A percentile compares a stretch with the other conserved stretches of the same genome.
Conservation (phyloP, 2,888 invertebrate species). For the Quadriops clusia region DNA sequence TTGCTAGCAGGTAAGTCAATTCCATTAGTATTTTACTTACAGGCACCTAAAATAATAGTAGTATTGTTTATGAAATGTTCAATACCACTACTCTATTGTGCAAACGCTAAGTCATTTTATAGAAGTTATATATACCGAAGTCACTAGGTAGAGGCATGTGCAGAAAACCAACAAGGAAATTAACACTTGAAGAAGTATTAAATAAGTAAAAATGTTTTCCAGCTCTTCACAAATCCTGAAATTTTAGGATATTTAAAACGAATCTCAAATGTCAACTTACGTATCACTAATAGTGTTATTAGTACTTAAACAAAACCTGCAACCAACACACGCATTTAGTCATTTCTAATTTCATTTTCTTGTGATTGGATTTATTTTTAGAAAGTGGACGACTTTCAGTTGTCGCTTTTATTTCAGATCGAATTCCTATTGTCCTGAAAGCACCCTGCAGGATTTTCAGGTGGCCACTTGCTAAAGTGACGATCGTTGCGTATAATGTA, state of each 20-base stretch:
- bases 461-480: conserved; percentile 21
- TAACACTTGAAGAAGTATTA: conserved; percentile 21
- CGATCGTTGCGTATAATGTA: conserved; percentile 20
- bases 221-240: conserved; percentile 19
- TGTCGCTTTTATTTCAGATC: too few relatives aligned
- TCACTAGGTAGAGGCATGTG: conserved; percentile 22
- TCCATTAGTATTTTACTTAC: conserved; percentile 10
- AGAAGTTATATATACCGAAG: conserved; percentile 16
- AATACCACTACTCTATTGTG: too few relatives aligned
- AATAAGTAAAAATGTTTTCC: conserved; percentile 20
- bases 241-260: conserved; percentile 2
- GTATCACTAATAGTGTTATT: too few relatives aligned
- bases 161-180: conserved; percentile 22
- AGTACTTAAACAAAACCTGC: conserved; percentile 21
- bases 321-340: conserved; percentile 19
- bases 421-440: conserved; percentile 21
- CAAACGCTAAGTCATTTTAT: too few relatives aligned
- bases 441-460: conserved; percentile 21
- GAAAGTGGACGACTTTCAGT: background rate
- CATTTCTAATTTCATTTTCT: conserved; percentile 21
- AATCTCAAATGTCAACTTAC: too few relatives aligned
- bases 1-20: conserved; percentile 14
- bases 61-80: too few relatives aligned
- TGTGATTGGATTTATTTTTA: conserved; percentile 4
- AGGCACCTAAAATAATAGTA: too few relatives aligned